Conservation (phyloP, 2,113 vertebrate species). For the Apodemus sylvaticus region DNA sequence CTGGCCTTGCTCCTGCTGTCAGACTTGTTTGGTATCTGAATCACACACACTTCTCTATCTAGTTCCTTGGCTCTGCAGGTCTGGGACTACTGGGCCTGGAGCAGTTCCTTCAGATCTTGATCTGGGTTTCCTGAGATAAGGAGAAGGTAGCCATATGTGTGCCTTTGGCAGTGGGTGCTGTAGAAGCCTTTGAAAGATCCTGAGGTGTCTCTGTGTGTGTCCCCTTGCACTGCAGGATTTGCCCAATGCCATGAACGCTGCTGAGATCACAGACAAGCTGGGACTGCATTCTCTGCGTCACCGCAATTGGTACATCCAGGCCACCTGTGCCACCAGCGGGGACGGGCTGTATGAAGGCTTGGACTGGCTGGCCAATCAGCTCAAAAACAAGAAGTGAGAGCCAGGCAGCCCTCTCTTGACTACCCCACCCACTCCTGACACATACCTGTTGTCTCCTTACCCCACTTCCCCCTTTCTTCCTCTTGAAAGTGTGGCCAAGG, state of each 20-base stretch:
- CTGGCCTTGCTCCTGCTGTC: not conserved
- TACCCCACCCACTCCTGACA: conserved; percentile 50
- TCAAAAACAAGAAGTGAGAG: conserved; percentile 98
- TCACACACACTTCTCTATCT: not conserved
- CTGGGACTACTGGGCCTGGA: conserved; percentile 17
- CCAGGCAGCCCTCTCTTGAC: conserved; percentile 28
- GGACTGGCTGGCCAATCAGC: conserved; percentile 98
- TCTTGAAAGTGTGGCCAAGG: conserved; percentile 71
- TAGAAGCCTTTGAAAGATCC: conserved; percentile 5
- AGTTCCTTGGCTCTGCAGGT: not conserved
- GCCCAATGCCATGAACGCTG: conserved; percentile 97
- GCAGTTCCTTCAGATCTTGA: not conserved
- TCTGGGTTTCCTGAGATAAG: conserved; percentile 7
- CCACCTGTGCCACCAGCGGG: conserved; percentile 97
- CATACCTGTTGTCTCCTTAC: conserved; percentile 52
- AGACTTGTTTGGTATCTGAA: not conserved
- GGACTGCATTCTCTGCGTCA: conserved; percentile 96
- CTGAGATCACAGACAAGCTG: conserved; percentile 98
- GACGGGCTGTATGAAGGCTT: conserved; percentile 97
- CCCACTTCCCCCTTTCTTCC: conserved; percentile 52
- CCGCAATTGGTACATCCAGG: conserved; percentile 99
- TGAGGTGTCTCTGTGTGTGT: conserved; percentile 45
- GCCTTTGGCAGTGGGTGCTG: not conserved
- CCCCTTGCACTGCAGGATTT: conserved; percentile 88
- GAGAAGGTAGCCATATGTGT: not conserved